phyloP scores from a whole-genome alignment of 2,797 vertebrate species.

The Hirundo rustica region DNA sequence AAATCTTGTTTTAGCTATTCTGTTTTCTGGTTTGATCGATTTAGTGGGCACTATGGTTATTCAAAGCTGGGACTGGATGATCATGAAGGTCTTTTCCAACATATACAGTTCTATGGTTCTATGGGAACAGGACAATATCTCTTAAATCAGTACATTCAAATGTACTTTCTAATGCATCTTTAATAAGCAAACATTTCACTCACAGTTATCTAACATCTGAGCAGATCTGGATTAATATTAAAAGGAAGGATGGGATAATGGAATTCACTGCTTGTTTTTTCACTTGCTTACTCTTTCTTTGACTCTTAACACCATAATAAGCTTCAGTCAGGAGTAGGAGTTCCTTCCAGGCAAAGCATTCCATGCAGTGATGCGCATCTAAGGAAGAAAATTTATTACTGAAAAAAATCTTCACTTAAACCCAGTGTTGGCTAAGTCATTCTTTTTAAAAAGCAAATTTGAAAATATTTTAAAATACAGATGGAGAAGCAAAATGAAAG shows the following conservation, averaged over 20 bases:
- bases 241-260: background rate
- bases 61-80: background rate
- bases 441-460: background rate
- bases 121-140: background rate
- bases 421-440: background rate
- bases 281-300: background rate
- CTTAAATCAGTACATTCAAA: background rate
- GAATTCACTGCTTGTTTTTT: background rate
- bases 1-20: background rate
- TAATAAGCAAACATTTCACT: background rate
- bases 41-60: background rate
- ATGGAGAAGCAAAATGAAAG: background rate
- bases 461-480: background rate
- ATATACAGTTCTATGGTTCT: accelerated
- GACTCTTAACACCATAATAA: background rate
- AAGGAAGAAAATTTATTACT: background rate
- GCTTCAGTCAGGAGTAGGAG: background rate
- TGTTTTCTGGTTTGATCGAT: background rate
- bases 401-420: background rate
- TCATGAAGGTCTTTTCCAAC: background rate
- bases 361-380: background rate
- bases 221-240: background rate
- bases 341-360: background rate
- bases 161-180: background rate
- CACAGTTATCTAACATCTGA: background rate